phyloP scores from a whole-genome alignment of 2,797 vertebrate genomes.

The Borostomias antarcticus region DNA sequence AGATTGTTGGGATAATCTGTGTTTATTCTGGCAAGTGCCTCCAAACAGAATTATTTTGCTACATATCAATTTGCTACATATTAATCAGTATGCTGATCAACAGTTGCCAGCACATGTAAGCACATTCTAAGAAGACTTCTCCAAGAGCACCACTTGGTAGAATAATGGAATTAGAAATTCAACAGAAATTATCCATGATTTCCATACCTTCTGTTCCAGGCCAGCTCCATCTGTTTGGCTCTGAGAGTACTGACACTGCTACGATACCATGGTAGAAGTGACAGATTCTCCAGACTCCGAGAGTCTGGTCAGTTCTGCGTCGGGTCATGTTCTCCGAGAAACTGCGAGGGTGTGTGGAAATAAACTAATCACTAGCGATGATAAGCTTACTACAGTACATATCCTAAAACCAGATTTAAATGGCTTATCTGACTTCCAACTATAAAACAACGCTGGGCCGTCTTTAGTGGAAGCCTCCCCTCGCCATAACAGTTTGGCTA shows the following conservation, averaged over 20 bases:
- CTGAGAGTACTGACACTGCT: slow-evolving; percentile 76
- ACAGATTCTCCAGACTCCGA: slow-evolving; percentile 72
- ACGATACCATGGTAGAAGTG: slow-evolving; percentile 74
- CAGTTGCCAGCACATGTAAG: slow-evolving; percentile 15
- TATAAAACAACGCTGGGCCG: no score
- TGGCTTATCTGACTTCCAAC: no score
- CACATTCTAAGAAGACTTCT: slow-evolving; percentile 40
- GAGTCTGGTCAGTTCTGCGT: slow-evolving; percentile 63
- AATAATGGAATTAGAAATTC: slow-evolving; percentile 78
- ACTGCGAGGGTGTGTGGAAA: slow-evolving; percentile 53
- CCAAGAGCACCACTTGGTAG: slow-evolving; percentile 72
- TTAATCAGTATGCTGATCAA: no score
- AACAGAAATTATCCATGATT: slow-evolving; percentile 77
- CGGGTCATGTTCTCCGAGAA: slow-evolving; percentile 65
- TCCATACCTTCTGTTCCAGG: slow-evolving; percentile 78
- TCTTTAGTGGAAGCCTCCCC: neutral
- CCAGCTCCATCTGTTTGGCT: slow-evolving; percentile 78
- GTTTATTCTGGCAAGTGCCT: neutral
- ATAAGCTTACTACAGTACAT: no score
- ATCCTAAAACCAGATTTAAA: no score
- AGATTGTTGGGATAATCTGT: neutral
- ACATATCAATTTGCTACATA: no score
- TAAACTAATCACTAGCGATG: neutral
- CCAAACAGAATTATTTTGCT: neutral
- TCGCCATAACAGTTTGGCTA: neutral